Base-by-base conservation (phyloP, 2,797 vertebrate genomes). In the Lithobates sylvaticus region DNA sequence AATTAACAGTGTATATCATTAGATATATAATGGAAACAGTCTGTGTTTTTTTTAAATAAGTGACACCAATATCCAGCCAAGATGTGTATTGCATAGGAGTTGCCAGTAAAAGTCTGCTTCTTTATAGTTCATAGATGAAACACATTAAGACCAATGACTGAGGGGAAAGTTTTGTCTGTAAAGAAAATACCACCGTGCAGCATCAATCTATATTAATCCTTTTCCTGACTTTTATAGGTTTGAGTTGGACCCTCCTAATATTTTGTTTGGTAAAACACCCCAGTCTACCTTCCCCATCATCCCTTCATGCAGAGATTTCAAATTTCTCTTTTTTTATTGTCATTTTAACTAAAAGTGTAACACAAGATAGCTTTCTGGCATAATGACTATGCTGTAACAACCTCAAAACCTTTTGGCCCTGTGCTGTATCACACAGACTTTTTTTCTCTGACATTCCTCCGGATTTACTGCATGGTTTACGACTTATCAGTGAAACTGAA, bases 311-410 rank as follows among this genome's bases (percentile, higher is more conserved):
- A 58, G 32, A 26, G 27, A 72, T 83, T 67, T 87, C 21, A 26
- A 68, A 44, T 65, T 64, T 83, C 34, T 72, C 10, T 18, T 72
- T 71, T 81, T 78, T 77, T 70, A 70, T 69, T 76, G n/a, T 76
- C 44, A 61, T 81, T 76, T 76, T 36, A 75, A 81, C 69, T 71
- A 76, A 88, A 88, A 88, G 88, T 90, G 91, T 84, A 91, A 88
- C 89, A 90, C 86, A 86, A 89, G 74, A 89, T 87, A 90, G 86
- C 88, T 83, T 81, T 87, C 89, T 3, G 83, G 89, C 81, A 0
- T 79, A 74, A 86, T 79, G 87, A 88, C 78, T 61, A 65, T 39
- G 10, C 78, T 86, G 89, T 42, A 91, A 89, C 68, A 80, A 64
- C 84, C 86, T 89, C 86, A 88, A 88, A 89, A 88, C 26, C 69